phyloP scores from a whole-genome alignment of 1,140 invertebrate species.

The Heterodera schachtii region DNA sequence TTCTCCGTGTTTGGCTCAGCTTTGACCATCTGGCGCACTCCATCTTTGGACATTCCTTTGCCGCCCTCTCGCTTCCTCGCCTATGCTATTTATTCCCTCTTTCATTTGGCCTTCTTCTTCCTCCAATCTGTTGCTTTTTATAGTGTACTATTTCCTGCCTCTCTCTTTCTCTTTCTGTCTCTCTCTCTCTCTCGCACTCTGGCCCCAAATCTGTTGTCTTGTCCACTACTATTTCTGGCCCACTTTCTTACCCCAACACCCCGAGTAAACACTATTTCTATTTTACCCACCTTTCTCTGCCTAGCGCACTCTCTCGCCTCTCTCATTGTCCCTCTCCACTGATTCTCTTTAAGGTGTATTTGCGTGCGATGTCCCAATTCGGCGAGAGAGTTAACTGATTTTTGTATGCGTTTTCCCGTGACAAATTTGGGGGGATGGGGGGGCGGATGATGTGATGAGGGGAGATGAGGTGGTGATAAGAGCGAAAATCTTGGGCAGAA shows the following conservation, averaged over 20 bases:
- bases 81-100: not conserved
- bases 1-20: too few species aligned
- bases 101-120: not conserved
- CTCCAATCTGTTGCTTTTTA: not conserved
- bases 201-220: not conserved
- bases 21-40: not conserved
- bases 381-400: not conserved
- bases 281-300: not conserved
- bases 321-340: too few species aligned
- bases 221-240: not conserved
- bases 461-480: not conserved
- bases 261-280: too few species aligned
- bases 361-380: not conserved
- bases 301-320: too few species aligned
- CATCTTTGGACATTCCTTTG: too few species aligned
- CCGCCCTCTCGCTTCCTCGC: not conserved
- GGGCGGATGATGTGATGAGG: not conserved
- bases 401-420: conserved; percentile 1
- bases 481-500: conserved; percentile 1
- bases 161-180: not conserved
- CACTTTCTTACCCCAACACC: not conserved
- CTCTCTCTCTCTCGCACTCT: not conserved
- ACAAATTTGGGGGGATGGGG: not conserved
- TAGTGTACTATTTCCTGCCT: not conserved
- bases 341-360: not conserved